Base-by-base conservation (phyloP, 37 sponge, comb jelly and placozoan species). In the Bolinopsis microptera region DNA sequence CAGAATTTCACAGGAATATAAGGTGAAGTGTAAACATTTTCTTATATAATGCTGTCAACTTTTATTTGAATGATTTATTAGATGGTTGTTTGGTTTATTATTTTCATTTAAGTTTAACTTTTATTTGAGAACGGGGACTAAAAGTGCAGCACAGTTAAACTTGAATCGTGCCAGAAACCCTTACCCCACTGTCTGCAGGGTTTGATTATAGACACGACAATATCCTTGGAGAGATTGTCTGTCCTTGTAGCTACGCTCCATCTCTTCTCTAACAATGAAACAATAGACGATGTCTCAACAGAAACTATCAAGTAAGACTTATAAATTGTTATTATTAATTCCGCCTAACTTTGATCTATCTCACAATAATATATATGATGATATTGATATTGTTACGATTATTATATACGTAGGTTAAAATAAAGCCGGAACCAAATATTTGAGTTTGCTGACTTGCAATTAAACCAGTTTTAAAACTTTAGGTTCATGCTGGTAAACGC, bases 301-400 rank as follows among this genome's bases (percentile, higher is more conserved):
- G 90, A 86, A 41, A 36, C 90, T 16, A 28, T 86, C 90, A 86
- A 86, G 90, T 86, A 86, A 39, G 13, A n/a, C n/a, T n/a, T n/a
- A n/a, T n/a, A n/a, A n/a, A n/a, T n/a, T n/a, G n/a, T n/a, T n/a
- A n/a, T n/a, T n/a, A n/a, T n/a, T n/a, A n/a, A 13, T 48, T 48
- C 13, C 61, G 9, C 5, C 61, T 48, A 48, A 5, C 31, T n/a
- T 72, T n/a, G 3, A n/a, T 23, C 5, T 28, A 23, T 28, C 75
- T 72, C 13, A 21, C 75, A 24, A 28, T 28, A 72, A n/a, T 72
- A 23, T 72, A 23, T 72, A 48, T 48, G 61, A 18, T 13, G 13
- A 48, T 48, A 13, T 48, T 48, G 61, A 13, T 48, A 48, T 18
- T 48, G 61, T 48, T n/a, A n/a, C n/a, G n/a, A n/a, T n/a, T n/a